phyloP scores from a whole-genome alignment of 2,888 invertebrate genomes.

The Iselma pallidipennis region DNA sequence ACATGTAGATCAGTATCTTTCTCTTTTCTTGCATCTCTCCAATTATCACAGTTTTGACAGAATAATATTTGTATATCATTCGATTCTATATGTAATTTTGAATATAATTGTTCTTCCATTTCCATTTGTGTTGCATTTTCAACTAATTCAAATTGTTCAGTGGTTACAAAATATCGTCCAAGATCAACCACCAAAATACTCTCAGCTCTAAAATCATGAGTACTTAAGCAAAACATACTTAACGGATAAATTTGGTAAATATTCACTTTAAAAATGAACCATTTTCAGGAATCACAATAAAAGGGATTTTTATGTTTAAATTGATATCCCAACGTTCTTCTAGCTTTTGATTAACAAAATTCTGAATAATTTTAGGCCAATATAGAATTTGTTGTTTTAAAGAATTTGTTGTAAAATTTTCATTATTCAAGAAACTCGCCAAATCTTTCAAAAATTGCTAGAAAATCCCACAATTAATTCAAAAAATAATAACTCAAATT shows the following conservation, averaged over 20 bases:
- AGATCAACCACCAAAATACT: conserved; percentile 74
- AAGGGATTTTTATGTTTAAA: conserved; percentile 75
- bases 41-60: conserved; percentile 68
- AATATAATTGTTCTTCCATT: conserved; percentile 78
- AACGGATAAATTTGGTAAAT: background rate
- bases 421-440: conserved; percentile 30
- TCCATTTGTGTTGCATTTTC: conserved; percentile 83
- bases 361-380: conserved; percentile 2
- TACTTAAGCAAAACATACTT: background rate
- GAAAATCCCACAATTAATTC: conserved; percentile 17
- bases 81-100: conserved; percentile 72
- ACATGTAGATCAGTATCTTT: conserved; percentile 77
- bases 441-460: conserved; percentile 42
- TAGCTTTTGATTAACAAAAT: conserved; percentile 40
- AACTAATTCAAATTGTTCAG: conserved; percentile 70
- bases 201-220: conserved; percentile 61
- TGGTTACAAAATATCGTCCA: conserved; percentile 69
- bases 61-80: conserved; percentile 68
- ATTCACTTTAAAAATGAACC: conserved; percentile 70
- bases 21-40: conserved; percentile 72
- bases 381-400: background rate
- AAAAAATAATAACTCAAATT: conserved; percentile 27
- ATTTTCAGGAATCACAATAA: conserved; percentile 74
- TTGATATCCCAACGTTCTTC: conserved; percentile 59
- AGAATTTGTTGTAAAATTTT: background rate